Evolutionary conservation across 2,888 invertebrate species (phyloP), one percentile per base, ranked within the genome.

Genomic region (Diploptera punctata): DNA sequence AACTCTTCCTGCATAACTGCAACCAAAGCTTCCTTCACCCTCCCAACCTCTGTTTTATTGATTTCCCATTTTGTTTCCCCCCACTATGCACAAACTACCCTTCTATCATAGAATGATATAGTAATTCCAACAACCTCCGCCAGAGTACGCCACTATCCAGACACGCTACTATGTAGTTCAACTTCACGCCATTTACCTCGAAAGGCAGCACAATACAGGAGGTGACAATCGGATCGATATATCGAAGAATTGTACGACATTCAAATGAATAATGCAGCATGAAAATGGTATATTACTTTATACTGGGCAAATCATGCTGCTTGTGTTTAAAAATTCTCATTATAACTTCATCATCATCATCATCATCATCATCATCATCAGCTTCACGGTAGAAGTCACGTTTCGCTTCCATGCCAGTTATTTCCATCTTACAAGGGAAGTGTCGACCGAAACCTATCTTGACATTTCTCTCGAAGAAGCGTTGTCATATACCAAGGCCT

Each of bases 1-100:
- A 47, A 65, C 65, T 44, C 65, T 18, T 65, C 65, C 65, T 65
- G 65, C 65, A 65, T 65, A 65, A 62, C 47, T 70, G 49, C 70
- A 70, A 65, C 65, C 52, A 61, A 19, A 9, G 47, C 16, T 54
- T 54, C 38, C 68, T 21, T 21, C 49, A 49, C 33, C 29, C 70
- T 47, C 26, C n/a, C 49, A 49, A 24, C 24, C 43, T 68, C 57
- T 57, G 38, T 38, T 61, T 65, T 70, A 70, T 70, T 70, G 70
- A 70, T 70, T 70, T 70, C 52, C 47, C 70, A 70, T 62, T 70
- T 62, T 38, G 70, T 70, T 65, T 65, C 69, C n/a, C 65, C 65
- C 47, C 26, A 38, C 21, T 31, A 24, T 24, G 2, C 19, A 49
- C 61, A 44, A 43, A 44, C 62, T 18, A 18, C 33, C 62, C 49